Evolutionary conservation across 2,888 invertebrate genomes (phyloP).

Genomic region (Lithophane ornitopus): DNA sequence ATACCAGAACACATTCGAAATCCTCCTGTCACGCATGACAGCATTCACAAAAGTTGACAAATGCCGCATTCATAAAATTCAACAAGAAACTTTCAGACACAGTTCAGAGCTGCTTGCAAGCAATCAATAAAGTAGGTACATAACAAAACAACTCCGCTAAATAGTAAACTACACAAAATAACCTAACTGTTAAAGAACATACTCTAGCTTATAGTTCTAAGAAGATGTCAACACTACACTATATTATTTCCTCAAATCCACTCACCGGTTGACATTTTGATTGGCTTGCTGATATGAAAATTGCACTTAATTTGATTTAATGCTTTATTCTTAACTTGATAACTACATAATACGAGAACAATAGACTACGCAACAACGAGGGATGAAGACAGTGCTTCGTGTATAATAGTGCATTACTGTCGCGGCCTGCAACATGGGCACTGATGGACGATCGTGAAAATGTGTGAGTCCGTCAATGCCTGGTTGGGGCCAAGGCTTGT

Average conservation of each 20-base stretch:
- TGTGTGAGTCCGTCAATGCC: too few species aligned
- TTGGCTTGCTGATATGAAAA: constrained; percentile 76
- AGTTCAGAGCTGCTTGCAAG: neutral
- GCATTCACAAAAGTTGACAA: neutral
- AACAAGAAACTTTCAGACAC: neutral
- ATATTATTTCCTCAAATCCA: constrained; percentile 49
- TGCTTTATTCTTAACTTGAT: constrained; percentile 65
- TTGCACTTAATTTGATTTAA: constrained; percentile 66
- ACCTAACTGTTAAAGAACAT: constrained; percentile 7
- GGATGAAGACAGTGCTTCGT: constrained; percentile 28
- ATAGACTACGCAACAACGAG: constrained; percentile 38
- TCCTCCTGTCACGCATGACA: constrained; percentile 11
- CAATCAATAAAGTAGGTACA: neutral
- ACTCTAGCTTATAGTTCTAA: constrained; percentile 24
- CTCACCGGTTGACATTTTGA: constrained; percentile 71
- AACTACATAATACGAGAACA: constrained; percentile 58
- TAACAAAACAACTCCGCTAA: neutral
- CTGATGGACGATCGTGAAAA: too few species aligned
- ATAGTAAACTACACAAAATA: neutral
- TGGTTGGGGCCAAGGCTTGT: too few species aligned
- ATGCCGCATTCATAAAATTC: neutral
- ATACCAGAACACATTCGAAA: neutral
- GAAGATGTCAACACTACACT: constrained; percentile 52
- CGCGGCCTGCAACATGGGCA: too few species aligned
- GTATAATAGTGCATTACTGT: neutral